Conservation (phyloP, 23 tunicate genomes). For the Halocynthia aurantium region DNA sequence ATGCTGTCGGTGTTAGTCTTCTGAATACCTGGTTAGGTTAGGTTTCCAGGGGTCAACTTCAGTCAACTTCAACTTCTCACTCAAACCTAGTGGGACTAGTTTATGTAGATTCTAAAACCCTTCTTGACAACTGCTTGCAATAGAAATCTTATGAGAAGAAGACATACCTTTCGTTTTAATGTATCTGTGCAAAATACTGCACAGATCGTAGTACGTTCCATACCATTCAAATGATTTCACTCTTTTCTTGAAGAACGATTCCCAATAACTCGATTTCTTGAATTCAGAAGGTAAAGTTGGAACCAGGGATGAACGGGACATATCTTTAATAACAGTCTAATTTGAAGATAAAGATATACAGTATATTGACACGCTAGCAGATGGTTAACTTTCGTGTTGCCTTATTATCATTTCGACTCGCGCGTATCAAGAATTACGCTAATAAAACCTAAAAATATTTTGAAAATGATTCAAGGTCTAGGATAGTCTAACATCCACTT, state of each 20-base stretch:
- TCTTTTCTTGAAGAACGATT: slow-evolving; percentile 67
- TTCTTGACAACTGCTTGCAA: background rate
- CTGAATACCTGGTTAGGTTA: too few relatives aligned
- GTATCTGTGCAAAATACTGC: slow-evolving; percentile 58
- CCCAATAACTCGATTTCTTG: slow-evolving; percentile 61
- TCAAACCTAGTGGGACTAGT: background rate
- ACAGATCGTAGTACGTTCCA: slow-evolving; percentile 77
- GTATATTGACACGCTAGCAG: too few relatives aligned
- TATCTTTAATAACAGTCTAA: too few relatives aligned
- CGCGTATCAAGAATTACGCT: too few relatives aligned
- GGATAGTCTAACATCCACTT: too few relatives aligned
- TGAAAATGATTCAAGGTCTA: too few relatives aligned
- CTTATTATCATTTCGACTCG: too few relatives aligned
- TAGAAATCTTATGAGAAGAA: background rate
- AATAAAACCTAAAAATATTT: too few relatives aligned
- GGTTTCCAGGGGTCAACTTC: too few relatives aligned
- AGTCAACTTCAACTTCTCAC: background rate
- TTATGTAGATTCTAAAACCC: background rate
- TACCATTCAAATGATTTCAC: slow-evolving; percentile 85
- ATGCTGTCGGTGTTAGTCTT: too few relatives aligned
- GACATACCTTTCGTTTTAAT: slow-evolving; percentile 71
- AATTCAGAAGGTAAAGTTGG: slow-evolving; percentile 49
- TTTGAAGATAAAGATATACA: too few relatives aligned
- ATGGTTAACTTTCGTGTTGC: too few relatives aligned
- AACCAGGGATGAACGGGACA: background rate